Evolutionary conservation across 2,888 invertebrate genomes (phyloP).

Genomic region (Gymnocheta viridis): DNA sequence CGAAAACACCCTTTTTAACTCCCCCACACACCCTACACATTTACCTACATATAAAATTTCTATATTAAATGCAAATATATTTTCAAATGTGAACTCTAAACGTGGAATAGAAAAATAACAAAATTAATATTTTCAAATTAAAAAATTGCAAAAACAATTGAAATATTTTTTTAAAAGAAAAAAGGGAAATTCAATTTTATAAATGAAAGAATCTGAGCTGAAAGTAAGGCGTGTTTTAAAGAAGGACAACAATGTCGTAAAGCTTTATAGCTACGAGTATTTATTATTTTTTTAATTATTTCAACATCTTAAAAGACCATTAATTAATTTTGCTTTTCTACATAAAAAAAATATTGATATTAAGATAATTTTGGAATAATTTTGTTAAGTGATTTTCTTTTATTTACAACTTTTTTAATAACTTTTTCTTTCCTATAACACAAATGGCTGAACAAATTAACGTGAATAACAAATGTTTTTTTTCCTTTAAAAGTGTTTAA

Average conservation of each 20-base stretch:
- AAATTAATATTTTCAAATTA: constrained; percentile 55
- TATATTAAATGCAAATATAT: constrained; percentile 35
- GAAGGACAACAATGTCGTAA: constrained; percentile 1
- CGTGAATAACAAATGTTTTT: neutral
- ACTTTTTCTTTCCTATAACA: neutral
- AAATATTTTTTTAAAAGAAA: constrained; percentile 29
- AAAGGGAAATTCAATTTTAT: neutral
- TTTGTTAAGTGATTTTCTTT: neutral
- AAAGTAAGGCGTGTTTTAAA: neutral
- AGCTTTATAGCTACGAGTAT: constrained; percentile 26
- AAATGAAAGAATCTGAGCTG: neutral
- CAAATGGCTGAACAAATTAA: neutral
- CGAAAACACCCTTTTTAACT: constrained; percentile 12
- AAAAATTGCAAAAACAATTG: constrained; percentile 30
- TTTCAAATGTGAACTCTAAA: constrained; percentile 55
- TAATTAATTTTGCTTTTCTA: constrained; percentile 9
- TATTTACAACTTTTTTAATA: neutral
- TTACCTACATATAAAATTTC: constrained; percentile 25
- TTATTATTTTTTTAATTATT: constrained; percentile 18
- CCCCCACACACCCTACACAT: neutral
- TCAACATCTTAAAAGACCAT: constrained; percentile 7
- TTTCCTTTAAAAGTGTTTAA: neutral
- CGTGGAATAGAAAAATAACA: constrained; percentile 45
- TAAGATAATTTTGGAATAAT: constrained; percentile 37
- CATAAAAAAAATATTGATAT: neutral